Conservation (phyloP, 2,113 vertebrate genomes). For the Onychostruthus taczanowskii region DNA sequence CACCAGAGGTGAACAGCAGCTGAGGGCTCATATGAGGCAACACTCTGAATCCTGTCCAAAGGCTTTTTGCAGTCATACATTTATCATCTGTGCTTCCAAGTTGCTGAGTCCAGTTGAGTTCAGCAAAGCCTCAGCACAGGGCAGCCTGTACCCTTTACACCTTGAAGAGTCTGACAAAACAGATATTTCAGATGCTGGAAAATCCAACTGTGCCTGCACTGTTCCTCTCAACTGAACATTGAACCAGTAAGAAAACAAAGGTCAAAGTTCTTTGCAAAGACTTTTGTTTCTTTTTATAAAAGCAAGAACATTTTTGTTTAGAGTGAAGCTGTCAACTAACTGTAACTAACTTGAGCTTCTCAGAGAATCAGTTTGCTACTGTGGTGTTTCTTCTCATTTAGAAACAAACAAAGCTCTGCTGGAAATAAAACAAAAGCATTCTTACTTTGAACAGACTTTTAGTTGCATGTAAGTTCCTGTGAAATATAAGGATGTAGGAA, state of each 20-base stretch:
- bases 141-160: not conserved
- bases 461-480: not conserved
- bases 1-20: not conserved
- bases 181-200: not conserved
- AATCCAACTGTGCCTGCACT: not conserved
- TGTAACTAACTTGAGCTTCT: not conserved
- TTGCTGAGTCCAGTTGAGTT: not conserved
- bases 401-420: not conserved
- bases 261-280: not conserved
- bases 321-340: not conserved
- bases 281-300: not conserved
- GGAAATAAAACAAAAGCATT: conserved; percentile 1
- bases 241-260: not conserved
- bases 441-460: not conserved
- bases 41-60: not conserved
- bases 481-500: not conserved
- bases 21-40: not conserved
- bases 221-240: not conserved
- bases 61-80: not conserved
- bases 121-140: not conserved
- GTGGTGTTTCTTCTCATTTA: not conserved
- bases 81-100: not conserved
- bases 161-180: not conserved
- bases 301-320: not conserved
- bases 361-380: not conserved